A percentile compares a stretch with the other conserved stretches of the same genome.
Conservation (phyloP, 2,888 invertebrate species). For the Dendrolimus pini region DNA sequence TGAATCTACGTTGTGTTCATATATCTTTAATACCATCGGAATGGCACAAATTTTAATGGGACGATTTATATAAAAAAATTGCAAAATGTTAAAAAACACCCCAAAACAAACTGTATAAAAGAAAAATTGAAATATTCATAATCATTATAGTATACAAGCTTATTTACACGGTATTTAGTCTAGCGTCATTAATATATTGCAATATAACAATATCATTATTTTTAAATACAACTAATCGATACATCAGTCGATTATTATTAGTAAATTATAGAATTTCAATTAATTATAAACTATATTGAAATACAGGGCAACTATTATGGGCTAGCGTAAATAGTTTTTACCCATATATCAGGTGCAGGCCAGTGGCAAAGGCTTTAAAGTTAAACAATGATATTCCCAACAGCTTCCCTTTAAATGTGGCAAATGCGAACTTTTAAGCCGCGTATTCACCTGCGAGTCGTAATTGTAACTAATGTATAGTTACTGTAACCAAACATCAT, state of each 20-base stretch:
- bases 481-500: no score
- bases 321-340: no score
- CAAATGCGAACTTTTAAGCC: no score
- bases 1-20: neutral
- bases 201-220: slow-evolving; percentile 15
- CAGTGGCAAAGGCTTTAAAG: no score
- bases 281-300: no score
- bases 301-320: no score
- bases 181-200: slow-evolving; percentile 19
- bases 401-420: no score
- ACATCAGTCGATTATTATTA: slow-evolving; percentile 52
- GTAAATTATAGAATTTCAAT: no score
- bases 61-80: slow-evolving; percentile 22
- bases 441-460: no score
- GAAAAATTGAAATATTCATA: slow-evolving; percentile 7
- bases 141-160: neutral
- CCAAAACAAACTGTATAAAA: slow-evolving; percentile 38
- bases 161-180: slow-evolving; percentile 33
- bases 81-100: slow-evolving; percentile 30
- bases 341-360: no score
- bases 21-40: slow-evolving; percentile 14
- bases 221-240: slow-evolving; percentile 44
- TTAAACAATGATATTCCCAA: no score
- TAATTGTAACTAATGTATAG: no score
- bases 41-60: slow-evolving; percentile 33